Evolutionary conservation across 2,797 vertebrate species (phyloP).

Genomic region (Phataginus tetradactyla): DNA sequence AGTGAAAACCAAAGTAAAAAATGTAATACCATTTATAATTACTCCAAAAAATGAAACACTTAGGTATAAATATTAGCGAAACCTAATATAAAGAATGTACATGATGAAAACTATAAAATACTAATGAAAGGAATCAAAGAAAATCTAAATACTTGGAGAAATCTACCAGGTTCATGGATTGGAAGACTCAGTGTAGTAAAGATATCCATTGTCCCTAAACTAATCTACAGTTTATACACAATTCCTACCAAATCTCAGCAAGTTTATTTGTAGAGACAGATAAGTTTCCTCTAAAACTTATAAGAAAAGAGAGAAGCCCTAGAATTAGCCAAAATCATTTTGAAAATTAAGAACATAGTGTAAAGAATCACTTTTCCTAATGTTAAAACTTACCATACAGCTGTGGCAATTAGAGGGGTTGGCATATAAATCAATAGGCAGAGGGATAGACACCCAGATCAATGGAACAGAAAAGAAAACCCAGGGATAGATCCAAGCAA

Average conservation of each 20-base stretch:
- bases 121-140: not conserved
- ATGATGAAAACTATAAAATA: conserved; percentile 14
- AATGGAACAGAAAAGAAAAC: not conserved
- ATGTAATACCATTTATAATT: not conserved
- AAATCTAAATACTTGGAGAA: conserved; percentile 7
- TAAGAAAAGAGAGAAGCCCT: not conserved
- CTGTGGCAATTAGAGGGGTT: too few relatives aligned
- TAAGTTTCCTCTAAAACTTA: not conserved
- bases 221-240: not conserved
- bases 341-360: not conserved
- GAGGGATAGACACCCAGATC: not conserved
- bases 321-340: not conserved
- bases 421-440: not conserved
- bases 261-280: not conserved
- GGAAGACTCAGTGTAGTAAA: not conserved
- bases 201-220: not conserved
- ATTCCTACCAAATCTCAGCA: conserved; percentile 21
- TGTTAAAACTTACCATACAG: not conserved
- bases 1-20: not conserved
- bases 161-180: not conserved
- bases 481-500: not conserved
- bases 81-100: not conserved
- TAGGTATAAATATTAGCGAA: conserved; percentile 2
- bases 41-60: not conserved
- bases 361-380: not conserved